phyloP scores from a whole-genome alignment of 1,140 invertebrate species.

The Parapsyche elsis region DNA sequence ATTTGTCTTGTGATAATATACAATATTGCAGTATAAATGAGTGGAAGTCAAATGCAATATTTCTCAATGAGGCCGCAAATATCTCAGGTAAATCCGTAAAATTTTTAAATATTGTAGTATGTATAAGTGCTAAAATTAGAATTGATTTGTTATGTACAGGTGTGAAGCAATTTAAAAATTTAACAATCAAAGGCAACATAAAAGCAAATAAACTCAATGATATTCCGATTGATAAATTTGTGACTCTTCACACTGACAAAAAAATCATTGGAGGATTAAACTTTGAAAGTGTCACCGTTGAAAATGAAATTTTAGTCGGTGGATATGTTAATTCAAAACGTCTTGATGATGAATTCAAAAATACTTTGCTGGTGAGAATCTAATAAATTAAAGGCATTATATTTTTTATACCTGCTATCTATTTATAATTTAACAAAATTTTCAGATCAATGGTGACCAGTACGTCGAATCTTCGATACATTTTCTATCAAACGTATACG shows the following conservation, averaged over 20 bases:
- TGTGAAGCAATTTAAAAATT: slow-evolving; percentile 41
- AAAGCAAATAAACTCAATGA: slow-evolving; percentile 43
- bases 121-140: too few species aligned
- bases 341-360: slow-evolving; percentile 43
- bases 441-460: slow-evolving; percentile 38
- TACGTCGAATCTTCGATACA: slow-evolving; percentile 40
- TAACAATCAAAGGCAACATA: slow-evolving; percentile 44
- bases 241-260: slow-evolving; percentile 36
- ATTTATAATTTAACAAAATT: background rate
- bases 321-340: slow-evolving; percentile 37
- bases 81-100: slow-evolving; percentile 18
- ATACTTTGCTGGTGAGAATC: slow-evolving; percentile 41
- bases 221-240: slow-evolving; percentile 23
- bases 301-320: slow-evolving; percentile 25
- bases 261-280: slow-evolving; percentile 17
- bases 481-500: slow-evolving; percentile 48
- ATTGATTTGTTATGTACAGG: slow-evolving; percentile 15
- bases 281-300: slow-evolving; percentile 31
- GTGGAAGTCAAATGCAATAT: slow-evolving; percentile 47
- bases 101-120: background rate
- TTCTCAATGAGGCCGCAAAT: slow-evolving; percentile 39
- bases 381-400: background rate
- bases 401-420: background rate
- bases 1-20: slow-evolving; percentile 39
- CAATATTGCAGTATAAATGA: slow-evolving; percentile 45